Base-by-base conservation (phyloP, 2,113 vertebrate species). In the Macquaria ambigua region DNA sequence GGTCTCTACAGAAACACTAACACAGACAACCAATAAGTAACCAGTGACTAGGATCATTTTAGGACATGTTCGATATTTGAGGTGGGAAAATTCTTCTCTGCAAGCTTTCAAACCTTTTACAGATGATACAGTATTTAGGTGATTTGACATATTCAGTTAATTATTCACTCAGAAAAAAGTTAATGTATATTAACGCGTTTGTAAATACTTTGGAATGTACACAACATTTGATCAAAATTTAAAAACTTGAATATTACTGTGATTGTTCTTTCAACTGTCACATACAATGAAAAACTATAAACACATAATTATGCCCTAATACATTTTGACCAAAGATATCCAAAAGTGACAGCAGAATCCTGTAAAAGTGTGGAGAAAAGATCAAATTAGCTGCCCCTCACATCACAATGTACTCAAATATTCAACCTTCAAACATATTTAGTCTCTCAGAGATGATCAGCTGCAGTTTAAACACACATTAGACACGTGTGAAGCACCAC, bases 381-480 rank as follows among this genome's bases (percentile, higher is more conserved):
- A 3, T 37, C 20, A 25, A 39, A 70, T 25, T 15, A 43, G 34
- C 25, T 34, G 39, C 58, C 5, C 28, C 11, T 12, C 23, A 41
- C 31, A 53, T 64, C 28, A 11, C 20, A 23, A 8, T 66, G 46
- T 5, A 28, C 2, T 61, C 14, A 69, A 53, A 50, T 28, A n/a
- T 61, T 85, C 56, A 63, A 43, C 56, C 56, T 66, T 16, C 59
- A 48, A 46, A 64, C 28, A 48, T 8, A 37, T 50, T 78, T 61
- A 9, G 28, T 53, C 39, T 64, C 50, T 34, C 23, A 41, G 20
- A 81, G 25, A 16, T 64, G 18, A 59, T 28, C 52, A 31, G 2
- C 41, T 50, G n/a, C 59, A 73, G 28, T 11, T 66, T 18, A 46
- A 63, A 48, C 39, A 70, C 39, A 70, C 55, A 71, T 20, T 20